Base-by-base conservation (phyloP, 2,797 vertebrate genomes). In the Tamandua tetradactyla region DNA sequence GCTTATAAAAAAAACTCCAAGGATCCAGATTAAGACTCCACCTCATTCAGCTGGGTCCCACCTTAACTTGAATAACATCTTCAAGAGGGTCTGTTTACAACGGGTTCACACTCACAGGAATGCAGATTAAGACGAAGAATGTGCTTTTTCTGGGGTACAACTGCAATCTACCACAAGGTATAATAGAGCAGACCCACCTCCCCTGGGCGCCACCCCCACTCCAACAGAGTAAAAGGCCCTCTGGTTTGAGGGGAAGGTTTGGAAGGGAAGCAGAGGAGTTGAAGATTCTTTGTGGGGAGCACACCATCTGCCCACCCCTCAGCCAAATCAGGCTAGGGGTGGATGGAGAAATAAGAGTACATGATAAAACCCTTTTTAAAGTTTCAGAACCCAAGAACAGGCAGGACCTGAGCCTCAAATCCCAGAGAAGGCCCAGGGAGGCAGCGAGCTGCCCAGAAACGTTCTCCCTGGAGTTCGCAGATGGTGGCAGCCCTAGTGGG, bases 291-390 rank as follows among this genome's bases (percentile, higher is more conserved):
- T 5, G 7, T 40, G 61, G 88, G n/a, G 71, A 35, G 6, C 55
- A 22, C 2, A 69, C 55, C 6, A 3, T 32, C 32, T 9, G 4
- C 20, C 75, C 2, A 0, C 14, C 14, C 17, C 18, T 17, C 10
- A 47, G 27, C 52, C 25, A 40, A 7, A 66, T 25, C 4, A 0
- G 55, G 23, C 15, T 9, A 22, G 27, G 14, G 35, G 14, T 20
- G 23, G n/a, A n/a, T 23, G 12, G 5, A 84, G 44, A 52, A 66
- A 22, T 14, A 23, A 83, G 68, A 27, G 30, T 69, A 76, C 35
- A 10, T 0, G 10, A 7, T 30, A 18, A 64, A 80, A 8, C 4
- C 22, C 30, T 18, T 4, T 40, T 57, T 27, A 42, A 64, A 4
- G 30, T 64, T 79, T 74, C 84, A 84, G 57, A 87, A 69, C 55